Conservation (phyloP, 2,113 vertebrate genomes). For the Uria aalge region DNA sequence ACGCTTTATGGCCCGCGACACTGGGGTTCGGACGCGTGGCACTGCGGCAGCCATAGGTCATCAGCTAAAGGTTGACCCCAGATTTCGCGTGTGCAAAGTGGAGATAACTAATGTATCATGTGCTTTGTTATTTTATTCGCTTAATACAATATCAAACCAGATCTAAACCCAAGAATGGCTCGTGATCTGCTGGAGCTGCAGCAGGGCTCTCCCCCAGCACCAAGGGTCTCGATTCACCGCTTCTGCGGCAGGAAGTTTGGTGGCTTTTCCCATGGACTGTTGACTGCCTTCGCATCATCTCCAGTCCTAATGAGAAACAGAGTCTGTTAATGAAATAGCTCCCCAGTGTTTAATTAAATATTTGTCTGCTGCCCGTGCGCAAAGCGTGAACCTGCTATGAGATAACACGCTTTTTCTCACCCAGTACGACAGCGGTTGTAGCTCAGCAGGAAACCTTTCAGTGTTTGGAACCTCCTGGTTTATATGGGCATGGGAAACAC, state of each 20-base stretch:
- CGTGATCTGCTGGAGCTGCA: neutral
- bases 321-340: neutral
- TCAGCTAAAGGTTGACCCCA: no score
- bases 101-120: neutral
- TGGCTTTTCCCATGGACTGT: neutral
- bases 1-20: fast-evolving
- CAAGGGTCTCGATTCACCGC: fast-evolving
- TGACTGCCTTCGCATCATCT: neutral
- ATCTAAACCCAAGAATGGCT: no score
- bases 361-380: neutral
- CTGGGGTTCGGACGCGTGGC: neutral
- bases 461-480: neutral
- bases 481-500: fast-evolving
- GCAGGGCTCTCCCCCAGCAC: neutral
- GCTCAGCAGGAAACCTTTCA: neutral
- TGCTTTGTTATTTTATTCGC: neutral
- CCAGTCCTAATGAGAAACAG: neutral
- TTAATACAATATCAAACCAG: neutral
- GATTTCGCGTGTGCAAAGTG: fast-evolving
- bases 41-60: neutral
- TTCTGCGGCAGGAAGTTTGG: neutral
- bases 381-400: neutral
- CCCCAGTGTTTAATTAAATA: neutral
- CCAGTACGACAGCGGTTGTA: fast-evolving
- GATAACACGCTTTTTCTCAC: neutral